Base-by-base conservation (phyloP, 2,888 invertebrate genomes). In the Cerastoderma edule region DNA sequence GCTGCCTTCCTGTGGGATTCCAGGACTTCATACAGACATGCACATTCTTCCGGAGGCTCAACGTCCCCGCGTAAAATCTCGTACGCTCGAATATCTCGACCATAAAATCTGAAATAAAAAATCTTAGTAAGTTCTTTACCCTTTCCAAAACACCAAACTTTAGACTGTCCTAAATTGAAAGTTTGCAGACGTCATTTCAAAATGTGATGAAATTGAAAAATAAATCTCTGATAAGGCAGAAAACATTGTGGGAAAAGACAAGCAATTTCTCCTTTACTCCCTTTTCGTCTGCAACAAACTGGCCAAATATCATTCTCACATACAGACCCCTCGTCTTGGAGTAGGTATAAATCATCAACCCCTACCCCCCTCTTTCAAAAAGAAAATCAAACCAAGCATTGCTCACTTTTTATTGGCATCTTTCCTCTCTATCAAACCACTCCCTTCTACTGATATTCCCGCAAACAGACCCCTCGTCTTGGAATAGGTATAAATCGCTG, bases 291-390 rank as follows among this genome's bases (percentile, higher is more conserved):
- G n/a, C n/a, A n/a, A n/a, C n/a, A n/a, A n/a, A n/a, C n/a, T n/a
- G n/a, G n/a, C n/a, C n/a, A n/a, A n/a, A n/a, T n/a, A n/a, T n/a
- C n/a, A n/a, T n/a, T n/a, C n/a, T n/a, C n/a, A n/a, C n/a, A n/a
- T n/a, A 91, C 8, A 91, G 74, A 39, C 88, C 91, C 67, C 89
- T 89, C n/a, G 91, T 91, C 68, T 90, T 90, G 64, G 90, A 91
- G 84, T 91, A 91, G 6, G 91, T 91, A 75, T 89, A 91, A 44
- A 91, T 89, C n/a, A n/a, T n/a, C n/a, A n/a, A n/a, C n/a, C n/a
- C n/a, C n/a, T n/a, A n/a, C n/a, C n/a, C n/a, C n/a, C n/a, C n/a
- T n/a, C n/a, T n/a, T n/a, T n/a, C n/a, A n/a, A n/a, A n/a, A n/a
- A n/a, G n/a, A n/a, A n/a, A n/a, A n/a, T n/a, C n/a, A n/a, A n/a